phyloP scores from a whole-genome alignment of 2,797 vertebrate genomes.

The Phalanger gymnotis region DNA sequence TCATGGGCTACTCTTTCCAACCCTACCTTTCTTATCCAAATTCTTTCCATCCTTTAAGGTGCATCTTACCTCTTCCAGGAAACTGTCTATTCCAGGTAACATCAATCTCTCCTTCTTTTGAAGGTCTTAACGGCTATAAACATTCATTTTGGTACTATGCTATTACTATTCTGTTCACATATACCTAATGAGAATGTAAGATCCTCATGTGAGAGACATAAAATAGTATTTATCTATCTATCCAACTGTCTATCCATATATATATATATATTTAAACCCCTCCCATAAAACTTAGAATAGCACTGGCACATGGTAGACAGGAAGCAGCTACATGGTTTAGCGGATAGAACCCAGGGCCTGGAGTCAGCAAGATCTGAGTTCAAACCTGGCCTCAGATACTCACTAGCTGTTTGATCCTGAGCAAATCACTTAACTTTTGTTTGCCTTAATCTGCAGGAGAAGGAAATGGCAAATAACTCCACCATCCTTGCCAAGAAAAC shows the following conservation, averaged over 20 bases:
- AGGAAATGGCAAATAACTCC: not conserved
- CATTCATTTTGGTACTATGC: not conserved
- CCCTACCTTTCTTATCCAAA: not conserved
- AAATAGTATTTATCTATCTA: not conserved
- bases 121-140: not conserved
- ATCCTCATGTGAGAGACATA: not conserved
- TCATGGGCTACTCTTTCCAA: not conserved
- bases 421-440: not conserved
- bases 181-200: not conserved
- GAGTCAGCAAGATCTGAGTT: not conserved
- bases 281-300: not conserved
- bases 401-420: not conserved
- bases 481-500: not conserved
- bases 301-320: not conserved
- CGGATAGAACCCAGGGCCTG: not conserved
- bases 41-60: not conserved
- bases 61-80: not conserved
- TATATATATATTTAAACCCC: not conserved
- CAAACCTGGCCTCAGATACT: not conserved
- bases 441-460: not conserved
- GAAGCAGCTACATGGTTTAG: not conserved
- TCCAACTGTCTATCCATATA: too few species aligned
- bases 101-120: not conserved
- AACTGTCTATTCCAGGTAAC: not conserved
- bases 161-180: not conserved